Conservation (phyloP, 2,888 invertebrate species). For the Clitarchus hookeri region DNA sequence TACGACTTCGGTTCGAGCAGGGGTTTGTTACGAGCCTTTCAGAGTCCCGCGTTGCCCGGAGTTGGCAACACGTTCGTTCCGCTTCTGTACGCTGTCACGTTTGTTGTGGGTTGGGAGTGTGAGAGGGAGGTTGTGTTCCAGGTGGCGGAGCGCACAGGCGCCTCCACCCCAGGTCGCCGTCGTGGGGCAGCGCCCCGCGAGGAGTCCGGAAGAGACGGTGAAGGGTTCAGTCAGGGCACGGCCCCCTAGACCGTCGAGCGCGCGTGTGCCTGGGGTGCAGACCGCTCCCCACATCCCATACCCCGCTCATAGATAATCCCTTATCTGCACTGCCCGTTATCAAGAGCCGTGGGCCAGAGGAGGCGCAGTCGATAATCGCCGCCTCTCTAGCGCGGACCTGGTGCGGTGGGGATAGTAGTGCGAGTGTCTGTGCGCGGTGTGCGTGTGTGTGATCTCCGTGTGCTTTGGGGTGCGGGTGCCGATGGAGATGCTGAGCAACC, state of each 20-base stretch:
- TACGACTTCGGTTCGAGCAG: no score
- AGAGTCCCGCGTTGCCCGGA: no score
- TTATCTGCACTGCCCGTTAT: neutral
- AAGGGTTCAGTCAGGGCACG: neutral
- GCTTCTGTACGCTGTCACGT: no score
- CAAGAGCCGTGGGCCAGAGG: neutral
- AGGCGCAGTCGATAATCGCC: neutral
- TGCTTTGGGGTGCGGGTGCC: neutral
- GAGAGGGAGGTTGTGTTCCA: neutral
- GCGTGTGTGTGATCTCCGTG: neutral
- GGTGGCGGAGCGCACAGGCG: neutral
- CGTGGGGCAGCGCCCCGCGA: neutral
- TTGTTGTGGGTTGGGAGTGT: no score
- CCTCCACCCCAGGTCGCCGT: neutral
- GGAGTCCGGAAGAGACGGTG: neutral
- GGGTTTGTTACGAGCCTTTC: no score
- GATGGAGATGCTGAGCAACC: conserved; percentile 75
- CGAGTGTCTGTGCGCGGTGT: no score
- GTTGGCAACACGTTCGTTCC: no score
- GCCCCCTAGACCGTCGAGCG: neutral
- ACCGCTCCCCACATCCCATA: neutral
- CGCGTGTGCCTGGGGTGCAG: no score
- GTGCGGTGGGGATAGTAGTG: no score
- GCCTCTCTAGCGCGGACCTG: neutral
- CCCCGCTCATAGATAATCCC: neutral